Conservation (phyloP, 1,140 invertebrate species). For the Drosophila sechellia region DNA sequence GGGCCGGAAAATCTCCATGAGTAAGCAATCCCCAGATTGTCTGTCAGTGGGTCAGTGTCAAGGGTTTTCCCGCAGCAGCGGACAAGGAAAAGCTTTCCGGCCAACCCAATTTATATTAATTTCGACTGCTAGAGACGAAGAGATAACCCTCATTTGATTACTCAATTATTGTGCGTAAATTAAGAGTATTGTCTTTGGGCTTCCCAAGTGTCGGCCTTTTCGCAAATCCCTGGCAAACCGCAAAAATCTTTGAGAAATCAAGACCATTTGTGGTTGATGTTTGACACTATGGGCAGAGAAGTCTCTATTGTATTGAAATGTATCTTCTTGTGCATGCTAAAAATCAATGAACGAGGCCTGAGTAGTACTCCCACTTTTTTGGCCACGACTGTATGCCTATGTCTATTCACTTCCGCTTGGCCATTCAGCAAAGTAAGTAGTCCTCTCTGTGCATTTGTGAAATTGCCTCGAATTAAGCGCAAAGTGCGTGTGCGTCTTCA, state of each 20-base stretch:
- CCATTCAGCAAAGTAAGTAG: conserved; percentile 32
- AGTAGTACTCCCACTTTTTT: background rate
- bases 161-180: conserved; percentile 50
- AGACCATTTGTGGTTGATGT: conserved; percentile 21
- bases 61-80: conserved; percentile 25
- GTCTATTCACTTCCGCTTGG: conserved; percentile 38
- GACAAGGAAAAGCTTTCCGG: conserved; percentile 32
- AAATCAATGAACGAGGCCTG: background rate
- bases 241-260: conserved; percentile 13
- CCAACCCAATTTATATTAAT: conserved; percentile 43
- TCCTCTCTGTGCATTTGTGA: conserved; percentile 44
- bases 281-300: background rate
- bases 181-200: conserved; percentile 23
- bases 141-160: conserved; percentile 28
- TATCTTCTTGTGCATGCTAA: no score
- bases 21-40: conserved; percentile 11
- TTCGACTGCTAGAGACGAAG: conserved; percentile 11
- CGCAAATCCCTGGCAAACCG: conserved; percentile 16
- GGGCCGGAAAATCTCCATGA: conserved; percentile 2
- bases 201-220: conserved; percentile 9
- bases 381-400: conserved; percentile 6
- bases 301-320: background rate
- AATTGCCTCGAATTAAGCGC: conserved; percentile 72
- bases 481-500: conserved; percentile 60
- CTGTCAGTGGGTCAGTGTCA: conserved; percentile 42